Conservation (phyloP, 2,888 invertebrate genomes). For the Patella depressa region DNA sequence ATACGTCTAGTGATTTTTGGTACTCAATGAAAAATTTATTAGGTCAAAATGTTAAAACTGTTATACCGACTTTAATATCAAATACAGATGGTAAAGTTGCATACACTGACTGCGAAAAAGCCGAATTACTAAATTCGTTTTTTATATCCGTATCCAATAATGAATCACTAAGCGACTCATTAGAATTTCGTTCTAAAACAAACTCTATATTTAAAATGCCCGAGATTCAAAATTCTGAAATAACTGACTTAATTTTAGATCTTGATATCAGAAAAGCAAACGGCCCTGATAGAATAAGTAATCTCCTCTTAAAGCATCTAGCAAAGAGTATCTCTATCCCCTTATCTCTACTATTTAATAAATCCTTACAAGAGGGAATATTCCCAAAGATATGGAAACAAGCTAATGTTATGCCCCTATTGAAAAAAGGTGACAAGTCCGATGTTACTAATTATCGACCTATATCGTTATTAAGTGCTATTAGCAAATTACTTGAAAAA, state of each 20-base stretch:
- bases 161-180: neutral
- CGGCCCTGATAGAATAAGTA: neutral
- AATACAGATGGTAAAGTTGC: neutral
- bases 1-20: neutral
- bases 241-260: neutral
- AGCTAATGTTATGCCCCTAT: neutral
- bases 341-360: neutral
- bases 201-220: neutral
- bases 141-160: neutral
- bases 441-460: constrained; percentile 5
- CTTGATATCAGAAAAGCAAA: neutral
- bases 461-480: neutral
- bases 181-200: neutral
- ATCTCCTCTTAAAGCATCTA: neutral
- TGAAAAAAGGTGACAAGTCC: neutral
- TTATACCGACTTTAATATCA: neutral
- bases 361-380: neutral
- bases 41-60: neutral
- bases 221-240: neutral
- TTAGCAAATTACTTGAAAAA: neutral
- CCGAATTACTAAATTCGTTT: neutral
- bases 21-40: neutral
- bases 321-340: neutral
- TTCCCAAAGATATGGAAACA: neutral
- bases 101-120: neutral